Evolutionary conservation across 2,888 invertebrate genomes (phyloP).

Genomic region (Caenorhabditis sp.): DNA sequence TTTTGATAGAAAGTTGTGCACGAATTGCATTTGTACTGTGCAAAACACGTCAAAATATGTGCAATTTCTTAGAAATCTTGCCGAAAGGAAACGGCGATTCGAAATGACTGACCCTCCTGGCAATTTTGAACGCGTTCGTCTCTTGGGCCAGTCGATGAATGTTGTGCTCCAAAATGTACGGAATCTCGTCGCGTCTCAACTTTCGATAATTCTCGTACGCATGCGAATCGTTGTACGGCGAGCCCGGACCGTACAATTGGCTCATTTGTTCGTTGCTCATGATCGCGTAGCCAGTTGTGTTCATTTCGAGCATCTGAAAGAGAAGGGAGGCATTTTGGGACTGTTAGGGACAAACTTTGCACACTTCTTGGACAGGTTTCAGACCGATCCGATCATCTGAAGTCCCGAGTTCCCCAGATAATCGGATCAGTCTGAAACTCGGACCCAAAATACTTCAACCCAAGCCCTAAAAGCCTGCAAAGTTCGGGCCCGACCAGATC

Average conservation of each 20-base stretch:
- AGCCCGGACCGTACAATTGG: slow-evolving; percentile 64
- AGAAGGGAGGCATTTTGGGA: neutral
- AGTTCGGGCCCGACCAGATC: too few species aligned
- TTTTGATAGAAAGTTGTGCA: too few species aligned
- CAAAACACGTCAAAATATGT: too few species aligned
- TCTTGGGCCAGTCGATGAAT: slow-evolving; percentile 58
- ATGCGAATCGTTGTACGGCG: slow-evolving; percentile 65
- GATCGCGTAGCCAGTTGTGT: slow-evolving; percentile 65
- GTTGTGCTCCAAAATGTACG: slow-evolving; percentile 57
- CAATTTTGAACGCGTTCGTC: slow-evolving; percentile 44
- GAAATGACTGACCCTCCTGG: slow-evolving; percentile 22
- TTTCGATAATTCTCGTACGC: slow-evolving; percentile 51
- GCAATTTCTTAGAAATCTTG: too few species aligned
- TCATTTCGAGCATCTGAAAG: slow-evolving; percentile 63
- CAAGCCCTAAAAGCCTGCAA: too few species aligned
- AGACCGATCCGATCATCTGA: too few species aligned
- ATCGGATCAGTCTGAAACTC: too few species aligned
- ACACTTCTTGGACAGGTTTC: too few species aligned
- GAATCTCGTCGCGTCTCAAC: slow-evolving; percentile 43
- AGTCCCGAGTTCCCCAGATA: too few species aligned
- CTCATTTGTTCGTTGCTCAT: slow-evolving; percentile 59
- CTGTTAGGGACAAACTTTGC: neutral
- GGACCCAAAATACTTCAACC: too few species aligned
- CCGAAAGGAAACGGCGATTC: too few species aligned
- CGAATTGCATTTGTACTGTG: too few species aligned